phyloP scores from a whole-genome alignment of 2,113 vertebrate genomes.

The Stegostoma tigrinum region DNA sequence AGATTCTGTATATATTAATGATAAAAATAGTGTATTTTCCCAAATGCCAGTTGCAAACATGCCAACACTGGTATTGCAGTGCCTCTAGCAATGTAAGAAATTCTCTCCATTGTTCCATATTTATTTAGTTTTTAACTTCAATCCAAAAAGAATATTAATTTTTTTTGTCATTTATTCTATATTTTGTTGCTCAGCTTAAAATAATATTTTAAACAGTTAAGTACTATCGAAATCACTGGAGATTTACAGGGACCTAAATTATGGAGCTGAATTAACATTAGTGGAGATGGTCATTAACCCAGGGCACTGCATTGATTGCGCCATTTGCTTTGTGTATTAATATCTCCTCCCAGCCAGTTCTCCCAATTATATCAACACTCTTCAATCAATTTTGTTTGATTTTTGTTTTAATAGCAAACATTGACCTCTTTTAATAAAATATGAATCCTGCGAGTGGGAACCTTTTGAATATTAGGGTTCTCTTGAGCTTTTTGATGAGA shows the following conservation, averaged over 20 bases:
- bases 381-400: neutral
- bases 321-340: slow-evolving; percentile 25
- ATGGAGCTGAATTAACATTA: neutral
- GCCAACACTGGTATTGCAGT: neutral
- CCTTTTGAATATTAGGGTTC: slow-evolving; percentile 3
- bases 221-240: neutral
- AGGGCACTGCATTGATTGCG: neutral
- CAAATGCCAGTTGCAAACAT: neutral
- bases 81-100: neutral
- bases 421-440: neutral
- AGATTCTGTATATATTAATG: neutral
- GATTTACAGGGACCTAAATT: neutral
- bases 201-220: neutral
- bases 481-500: neutral
- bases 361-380: neutral
- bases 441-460: neutral
- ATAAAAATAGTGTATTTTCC: neutral
- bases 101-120: neutral
- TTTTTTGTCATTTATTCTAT: neutral
- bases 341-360: neutral
- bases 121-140: neutral
- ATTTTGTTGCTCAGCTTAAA: neutral
- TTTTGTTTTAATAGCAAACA: neutral
- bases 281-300: neutral
- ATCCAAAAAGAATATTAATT: neutral